phyloP scores from a whole-genome alignment of 2,888 invertebrate species.

The Cephalotes varians region DNA sequence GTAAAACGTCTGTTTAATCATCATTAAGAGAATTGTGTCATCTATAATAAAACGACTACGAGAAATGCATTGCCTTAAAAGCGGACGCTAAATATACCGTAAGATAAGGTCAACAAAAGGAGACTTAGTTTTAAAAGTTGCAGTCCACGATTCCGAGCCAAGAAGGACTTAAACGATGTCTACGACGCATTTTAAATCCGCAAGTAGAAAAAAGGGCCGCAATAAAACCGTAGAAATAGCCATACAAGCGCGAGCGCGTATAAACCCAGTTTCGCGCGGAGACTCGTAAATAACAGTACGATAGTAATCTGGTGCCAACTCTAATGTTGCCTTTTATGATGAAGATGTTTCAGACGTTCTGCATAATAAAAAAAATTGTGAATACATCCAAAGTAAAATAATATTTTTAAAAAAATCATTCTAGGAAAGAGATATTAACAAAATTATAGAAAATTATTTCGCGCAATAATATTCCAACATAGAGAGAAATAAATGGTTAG shows the following conservation, averaged over 20 bases:
- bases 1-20: not conserved
- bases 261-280: conserved; percentile 67
- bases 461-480: not conserved
- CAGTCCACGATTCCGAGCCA: conserved; percentile 15
- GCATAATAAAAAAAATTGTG: not conserved
- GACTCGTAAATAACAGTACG: conserved; percentile 58
- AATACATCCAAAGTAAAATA: not conserved
- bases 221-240: conserved; percentile 49
- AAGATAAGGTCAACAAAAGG: not conserved
- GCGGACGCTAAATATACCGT: not conserved
- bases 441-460: not conserved
- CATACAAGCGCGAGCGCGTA: conserved; percentile 2
- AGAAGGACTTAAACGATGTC: conserved; percentile 7
- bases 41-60: not conserved
- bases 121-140: conserved; percentile 5
- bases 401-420: not conserved
- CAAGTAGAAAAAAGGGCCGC: not conserved
- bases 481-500: not conserved
- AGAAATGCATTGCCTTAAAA: not conserved
- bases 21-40: not conserved
- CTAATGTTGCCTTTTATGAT: conserved; percentile 25
- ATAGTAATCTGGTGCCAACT: conserved; percentile 45
- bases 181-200: conserved; percentile 31
- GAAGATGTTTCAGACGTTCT: not conserved
- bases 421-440: not conserved